Conservation (phyloP, 2,888 invertebrate species). For the Unio delphinus region DNA sequence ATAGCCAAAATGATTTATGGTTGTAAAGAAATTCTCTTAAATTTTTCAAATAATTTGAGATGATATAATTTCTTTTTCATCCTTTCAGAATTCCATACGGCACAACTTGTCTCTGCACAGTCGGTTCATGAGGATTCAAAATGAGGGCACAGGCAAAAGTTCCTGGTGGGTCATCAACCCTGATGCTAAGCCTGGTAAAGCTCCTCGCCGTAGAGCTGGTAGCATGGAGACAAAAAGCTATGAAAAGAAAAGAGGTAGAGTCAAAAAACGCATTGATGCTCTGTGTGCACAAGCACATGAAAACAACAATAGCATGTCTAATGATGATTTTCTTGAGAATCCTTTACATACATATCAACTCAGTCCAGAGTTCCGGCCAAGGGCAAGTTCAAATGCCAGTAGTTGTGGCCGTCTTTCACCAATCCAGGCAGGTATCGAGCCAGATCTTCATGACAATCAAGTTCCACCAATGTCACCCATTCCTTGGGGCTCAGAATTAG, state of each 20-base stretch:
- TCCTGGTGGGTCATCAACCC: slow-evolving; percentile 99
- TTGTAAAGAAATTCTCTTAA: neutral
- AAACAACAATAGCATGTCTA: slow-evolving; percentile 52
- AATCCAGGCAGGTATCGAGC: slow-evolving; percentile 73
- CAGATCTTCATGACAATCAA: slow-evolving; percentile 79
- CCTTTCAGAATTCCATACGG: slow-evolving; percentile 75
- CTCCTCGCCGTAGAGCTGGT: slow-evolving; percentile 94
- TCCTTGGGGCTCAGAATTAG: slow-evolving; percentile 68
- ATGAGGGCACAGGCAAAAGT: slow-evolving; percentile 85
- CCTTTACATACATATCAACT: slow-evolving; percentile 79
- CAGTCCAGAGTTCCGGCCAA: slow-evolving; percentile 83
- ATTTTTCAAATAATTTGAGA: too few relatives aligned
- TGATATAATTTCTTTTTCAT: slow-evolving; percentile 14
- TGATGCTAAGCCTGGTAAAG: slow-evolving; percentile 98
- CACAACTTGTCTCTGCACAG: slow-evolving; percentile 76
- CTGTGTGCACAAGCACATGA: slow-evolving; percentile 58
- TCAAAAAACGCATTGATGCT: slow-evolving; percentile 89
- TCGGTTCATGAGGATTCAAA: slow-evolving; percentile 75
- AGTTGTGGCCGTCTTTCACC: slow-evolving; percentile 91
- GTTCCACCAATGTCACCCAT: slow-evolving; percentile 73
- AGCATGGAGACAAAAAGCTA: slow-evolving; percentile 93
- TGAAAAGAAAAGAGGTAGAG: slow-evolving; percentile 87
- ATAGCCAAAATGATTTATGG: too few relatives aligned
- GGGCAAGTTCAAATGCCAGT: slow-evolving; percentile 95
- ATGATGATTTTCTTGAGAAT: slow-evolving; percentile 78